Percentiles rank a stretch among this genome's conserved stretches.
These are phyloP conservation scores for Nasonovia ribisnigri DNA, from an alignment of 2,888 invertebrate genomes.

Conservation along the genomic window DNA sequence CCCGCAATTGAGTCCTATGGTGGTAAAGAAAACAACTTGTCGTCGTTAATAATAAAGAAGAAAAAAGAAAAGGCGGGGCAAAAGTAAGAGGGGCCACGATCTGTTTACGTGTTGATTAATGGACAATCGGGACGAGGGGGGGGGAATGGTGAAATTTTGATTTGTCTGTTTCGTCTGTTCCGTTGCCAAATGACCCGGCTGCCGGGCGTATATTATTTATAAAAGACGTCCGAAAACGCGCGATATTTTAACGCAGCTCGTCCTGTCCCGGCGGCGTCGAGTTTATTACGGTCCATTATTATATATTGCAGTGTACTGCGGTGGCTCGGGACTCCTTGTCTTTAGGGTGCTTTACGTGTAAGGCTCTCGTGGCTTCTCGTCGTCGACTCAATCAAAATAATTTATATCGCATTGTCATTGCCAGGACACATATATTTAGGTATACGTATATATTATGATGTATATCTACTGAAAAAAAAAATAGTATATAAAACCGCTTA, in stretches of 20 bases:
- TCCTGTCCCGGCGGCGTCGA: background rate
- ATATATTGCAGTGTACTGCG: background rate
- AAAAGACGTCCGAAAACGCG: constrained; percentile 41
- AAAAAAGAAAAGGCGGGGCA: background rate
- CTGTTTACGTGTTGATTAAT: constrained; percentile 63
- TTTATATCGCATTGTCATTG: background rate
- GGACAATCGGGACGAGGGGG: constrained; percentile 39
- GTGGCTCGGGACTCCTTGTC: constrained; percentile 13
- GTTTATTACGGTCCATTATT: constrained; percentile 28
- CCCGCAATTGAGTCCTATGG: background rate
- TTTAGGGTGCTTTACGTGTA: background rate
- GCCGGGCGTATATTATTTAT: constrained; percentile 38
- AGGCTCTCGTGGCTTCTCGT: background rate
- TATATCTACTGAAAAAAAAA: background rate
- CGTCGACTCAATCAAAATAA: constrained; percentile 20
- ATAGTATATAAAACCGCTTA: background rate
- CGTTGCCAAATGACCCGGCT: constrained; percentile 54
- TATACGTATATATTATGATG: background rate
- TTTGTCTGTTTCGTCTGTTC: constrained; percentile 64
- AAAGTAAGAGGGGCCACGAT: background rate
- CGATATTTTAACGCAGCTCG: constrained; percentile 53
- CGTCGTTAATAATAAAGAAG: constrained; percentile 41
- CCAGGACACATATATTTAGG: background rate
- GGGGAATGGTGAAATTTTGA: constrained; percentile 60
- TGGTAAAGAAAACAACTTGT: constrained; percentile 62